Conservation (phyloP, 2,113 vertebrate species). For the Atrichornis clamosus region DNA sequence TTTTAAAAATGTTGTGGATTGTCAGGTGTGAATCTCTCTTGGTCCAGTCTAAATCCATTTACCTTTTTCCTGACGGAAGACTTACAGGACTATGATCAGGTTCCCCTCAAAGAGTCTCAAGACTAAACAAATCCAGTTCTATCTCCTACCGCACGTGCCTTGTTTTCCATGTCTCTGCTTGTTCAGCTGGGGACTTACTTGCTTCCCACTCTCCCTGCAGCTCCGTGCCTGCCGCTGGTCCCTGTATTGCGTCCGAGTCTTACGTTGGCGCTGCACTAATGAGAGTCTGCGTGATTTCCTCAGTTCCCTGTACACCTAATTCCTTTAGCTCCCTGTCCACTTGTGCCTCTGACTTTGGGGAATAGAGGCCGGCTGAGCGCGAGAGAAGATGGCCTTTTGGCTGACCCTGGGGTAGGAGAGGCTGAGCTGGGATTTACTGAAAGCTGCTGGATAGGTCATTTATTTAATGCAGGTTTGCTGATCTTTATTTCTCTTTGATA, state of each 20-base stretch:
- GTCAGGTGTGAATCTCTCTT: neutral
- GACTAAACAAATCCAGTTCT: neutral
- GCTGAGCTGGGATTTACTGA: neutral
- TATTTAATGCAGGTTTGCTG: neutral
- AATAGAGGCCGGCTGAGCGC: neutral
- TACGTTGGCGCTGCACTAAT: accelerated
- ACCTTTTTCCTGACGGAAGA: neutral
- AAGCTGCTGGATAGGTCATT: neutral
- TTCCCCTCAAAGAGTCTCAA: neutral
- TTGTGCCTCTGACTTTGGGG: neutral
- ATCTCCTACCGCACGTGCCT: neutral
- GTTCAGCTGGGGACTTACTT: neutral
- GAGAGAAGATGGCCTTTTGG: neutral
- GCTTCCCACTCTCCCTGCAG: neutral
- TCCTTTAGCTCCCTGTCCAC: neutral
- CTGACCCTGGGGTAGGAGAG: neutral
- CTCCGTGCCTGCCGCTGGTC: neutral
- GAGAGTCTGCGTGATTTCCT: neutral
- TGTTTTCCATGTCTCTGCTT: neutral
- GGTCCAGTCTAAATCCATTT: neutral
- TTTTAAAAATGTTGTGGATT: neutral
- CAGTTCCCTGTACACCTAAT: neutral
- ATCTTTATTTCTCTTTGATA: neutral
- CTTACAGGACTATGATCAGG: neutral
- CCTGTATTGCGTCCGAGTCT: accelerated